phyloP scores from a whole-genome alignment of 2,888 invertebrate species.

The Diarsia brunnea region DNA sequence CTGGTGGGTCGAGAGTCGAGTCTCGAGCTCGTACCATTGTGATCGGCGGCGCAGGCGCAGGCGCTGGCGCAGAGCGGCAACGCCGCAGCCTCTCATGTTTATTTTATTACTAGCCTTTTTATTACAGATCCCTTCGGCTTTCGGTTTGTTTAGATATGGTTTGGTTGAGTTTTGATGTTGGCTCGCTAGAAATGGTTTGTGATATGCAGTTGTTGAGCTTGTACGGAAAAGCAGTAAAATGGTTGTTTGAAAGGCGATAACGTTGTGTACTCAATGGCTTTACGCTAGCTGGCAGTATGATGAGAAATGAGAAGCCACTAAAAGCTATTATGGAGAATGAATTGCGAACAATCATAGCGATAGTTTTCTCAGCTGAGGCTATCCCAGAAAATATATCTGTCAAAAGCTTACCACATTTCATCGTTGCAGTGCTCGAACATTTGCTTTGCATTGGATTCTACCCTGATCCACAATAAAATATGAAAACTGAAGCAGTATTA shows the following conservation, averaged over 20 bases:
- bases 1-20: slow-evolving; percentile 74
- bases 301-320: not conserved
- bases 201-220: slow-evolving; percentile 40
- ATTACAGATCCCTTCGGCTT: slow-evolving; percentile 57
- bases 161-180: slow-evolving; percentile 55
- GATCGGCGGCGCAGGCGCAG: slow-evolving; percentile 74
- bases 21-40: slow-evolving; percentile 71
- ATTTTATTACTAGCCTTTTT: slow-evolving; percentile 66
- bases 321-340: not conserved
- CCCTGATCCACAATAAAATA: not conserved
- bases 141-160: slow-evolving; percentile 60
- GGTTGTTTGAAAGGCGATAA: slow-evolving; percentile 31
- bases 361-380: not conserved
- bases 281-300: not conserved
- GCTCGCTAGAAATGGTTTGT: slow-evolving; percentile 58
- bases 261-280: not conserved
- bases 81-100: slow-evolving; percentile 73
- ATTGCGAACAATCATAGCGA: not conserved
- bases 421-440: not conserved
- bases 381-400: not conserved
- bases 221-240: slow-evolving; percentile 34
- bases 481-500: not conserved
- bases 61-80: slow-evolving; percentile 81
- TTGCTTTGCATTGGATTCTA: not conserved
- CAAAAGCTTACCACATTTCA: not conserved